Conservation (phyloP, 2,797 vertebrate species). For the Coluber constrictor region DNA sequence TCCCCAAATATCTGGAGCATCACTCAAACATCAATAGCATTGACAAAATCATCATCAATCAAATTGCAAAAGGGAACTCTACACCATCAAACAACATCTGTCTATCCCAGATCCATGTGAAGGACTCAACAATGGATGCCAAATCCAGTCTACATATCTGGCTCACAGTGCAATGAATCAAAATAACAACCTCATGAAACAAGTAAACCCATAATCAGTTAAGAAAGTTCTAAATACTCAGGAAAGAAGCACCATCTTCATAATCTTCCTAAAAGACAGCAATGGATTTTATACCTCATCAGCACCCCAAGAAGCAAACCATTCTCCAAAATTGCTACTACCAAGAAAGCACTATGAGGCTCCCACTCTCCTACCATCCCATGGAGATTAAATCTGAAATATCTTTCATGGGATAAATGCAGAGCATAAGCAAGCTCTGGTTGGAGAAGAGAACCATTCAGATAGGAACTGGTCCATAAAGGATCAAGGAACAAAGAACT, state of each 20-base stretch:
- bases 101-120: no score
- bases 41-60: no score
- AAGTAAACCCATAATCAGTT: neutral
- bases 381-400: neutral
- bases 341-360: neutral
- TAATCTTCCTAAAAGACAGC: neutral
- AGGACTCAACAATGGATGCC: neutral
- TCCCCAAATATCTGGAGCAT: no score
- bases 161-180: neutral
- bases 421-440: neutral
- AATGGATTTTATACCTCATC: neutral
- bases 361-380: neutral
- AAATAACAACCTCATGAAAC: neutral
- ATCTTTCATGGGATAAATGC: neutral
- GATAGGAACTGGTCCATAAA: neutral
- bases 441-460: neutral
- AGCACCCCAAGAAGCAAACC: neutral
- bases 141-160: neutral
- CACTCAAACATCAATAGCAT: no score
- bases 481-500: neutral
- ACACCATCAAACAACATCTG: no score
- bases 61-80: no score
- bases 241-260: neutral
- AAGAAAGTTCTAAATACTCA: neutral
- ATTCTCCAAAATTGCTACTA: neutral